A percentile compares a stretch with the other conserved stretches of the same genome.
These are phyloP conservation scores for Raja brachyura DNA, from an alignment of 2,113 vertebrate species.

Conservation along the genomic window DNA sequence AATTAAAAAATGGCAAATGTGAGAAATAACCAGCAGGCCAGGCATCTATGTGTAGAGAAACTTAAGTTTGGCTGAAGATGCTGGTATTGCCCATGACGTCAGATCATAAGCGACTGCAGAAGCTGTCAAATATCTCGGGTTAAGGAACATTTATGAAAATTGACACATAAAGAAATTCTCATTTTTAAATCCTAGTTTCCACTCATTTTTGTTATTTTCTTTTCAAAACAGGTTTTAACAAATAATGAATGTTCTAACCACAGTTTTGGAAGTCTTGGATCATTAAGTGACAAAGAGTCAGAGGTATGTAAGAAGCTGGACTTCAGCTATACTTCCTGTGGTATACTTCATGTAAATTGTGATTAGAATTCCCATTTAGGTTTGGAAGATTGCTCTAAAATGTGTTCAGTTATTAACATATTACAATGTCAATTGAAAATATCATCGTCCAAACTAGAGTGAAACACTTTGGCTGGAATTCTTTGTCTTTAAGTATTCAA, in stretches of 20 bases:
- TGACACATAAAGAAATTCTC: too few species aligned
- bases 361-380: not conserved
- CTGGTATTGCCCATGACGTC: too few species aligned
- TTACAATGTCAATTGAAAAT: not conserved
- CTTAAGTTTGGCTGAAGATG: too few species aligned
- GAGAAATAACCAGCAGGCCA: too few species aligned
- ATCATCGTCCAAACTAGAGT: not conserved
- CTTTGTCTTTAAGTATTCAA: not conserved
- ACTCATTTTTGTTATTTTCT: slow-evolving; percentile 41
- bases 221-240: slow-evolving; percentile 76
- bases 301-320: slow-evolving; percentile 67
- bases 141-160: too few species aligned
- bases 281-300: slow-evolving; percentile 95
- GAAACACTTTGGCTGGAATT: not conserved
- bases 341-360: not conserved
- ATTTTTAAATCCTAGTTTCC: not conserved
- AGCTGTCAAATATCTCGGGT: too few species aligned
- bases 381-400: not conserved
- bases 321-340: not conserved
- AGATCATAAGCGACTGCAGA: too few species aligned
- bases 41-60: too few species aligned
- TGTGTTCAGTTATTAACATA: not conserved
- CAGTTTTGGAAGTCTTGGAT: slow-evolving; percentile 96
- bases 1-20: too few species aligned
- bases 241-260: slow-evolving; percentile 99